Base-by-base conservation (phyloP, 2,888 invertebrate genomes). In the Xestia rhomboidea region DNA sequence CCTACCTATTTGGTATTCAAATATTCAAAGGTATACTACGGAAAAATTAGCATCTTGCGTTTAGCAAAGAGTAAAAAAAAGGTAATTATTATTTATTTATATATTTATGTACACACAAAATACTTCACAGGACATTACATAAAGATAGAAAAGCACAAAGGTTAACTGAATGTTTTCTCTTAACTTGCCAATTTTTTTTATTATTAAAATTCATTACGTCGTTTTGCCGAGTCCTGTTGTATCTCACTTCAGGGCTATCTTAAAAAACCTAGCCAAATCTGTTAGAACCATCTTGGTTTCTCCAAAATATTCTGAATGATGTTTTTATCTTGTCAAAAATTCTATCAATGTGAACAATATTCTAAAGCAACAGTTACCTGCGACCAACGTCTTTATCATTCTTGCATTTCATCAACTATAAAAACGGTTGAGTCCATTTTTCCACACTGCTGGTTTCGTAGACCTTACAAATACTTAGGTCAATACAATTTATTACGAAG, bases 401-500 rank as follows among this genome's bases (percentile, higher is more conserved):
- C 3, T 38, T 67, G 5, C 21, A 34, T 34, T 38, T 30, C 10
- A 49, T 21, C 6, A 51, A 41, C 24, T 51, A 41, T 13, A 6
- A 63, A 75, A 76, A 75, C 51, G 38, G n/a, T 54, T 75, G 44
- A 54, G 13, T 38, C 38, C 18, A 38, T 76, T 57, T 75, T 51
- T 74, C 49, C 51, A 34, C 63, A 34, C 8, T 1, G 0, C 24
- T 30, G 46, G 24, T 49, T 57, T 66, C 46, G 18, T 38, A 46
- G 24, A 18, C 24, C 44, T 46, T 75, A 18, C 15, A 38, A 38
- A 44, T 64, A 63, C n/a, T 44, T 11, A 44, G 10, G 7, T n/a
- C 30, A 76, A 77, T 41, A 57, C 38, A 70, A 66, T 63, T 76
- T 68, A 44, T 38, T 63, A 68, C 1, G 30, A 41, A 70, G 64